These are phyloP conservation scores for Tenthredo distinguenda DNA, from an alignment of 2,888 invertebrate genomes.

Conservation along the genomic window DNA sequence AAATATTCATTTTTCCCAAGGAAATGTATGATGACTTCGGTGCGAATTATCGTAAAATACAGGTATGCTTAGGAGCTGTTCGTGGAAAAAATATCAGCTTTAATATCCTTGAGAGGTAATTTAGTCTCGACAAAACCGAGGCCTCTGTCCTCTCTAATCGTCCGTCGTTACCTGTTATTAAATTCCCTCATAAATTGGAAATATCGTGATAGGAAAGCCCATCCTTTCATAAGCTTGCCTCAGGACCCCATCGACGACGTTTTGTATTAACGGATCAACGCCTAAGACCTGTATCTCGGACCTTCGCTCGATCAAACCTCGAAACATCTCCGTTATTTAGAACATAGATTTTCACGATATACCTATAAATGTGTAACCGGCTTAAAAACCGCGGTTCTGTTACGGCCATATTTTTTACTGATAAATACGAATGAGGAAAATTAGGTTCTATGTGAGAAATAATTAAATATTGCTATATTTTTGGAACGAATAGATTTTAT, in stretches of 20 bases:
- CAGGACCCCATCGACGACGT: constrained; percentile 12
- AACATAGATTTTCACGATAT: not conserved
- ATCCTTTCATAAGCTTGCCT: constrained; percentile 1
- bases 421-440: not conserved
- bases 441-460: not conserved
- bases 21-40: too few species aligned
- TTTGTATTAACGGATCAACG: constrained; percentile 28
- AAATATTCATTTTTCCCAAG: too few species aligned
- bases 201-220: constrained; percentile 1
- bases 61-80: not conserved
- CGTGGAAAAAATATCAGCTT: not conserved
- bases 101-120: not conserved
- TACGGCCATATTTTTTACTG: not conserved
- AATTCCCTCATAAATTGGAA: constrained; percentile 28
- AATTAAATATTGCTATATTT: not conserved
- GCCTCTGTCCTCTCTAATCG: not conserved
- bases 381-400: not conserved
- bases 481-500: not conserved
- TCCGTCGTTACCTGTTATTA: constrained; percentile 12
- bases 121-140: not conserved
- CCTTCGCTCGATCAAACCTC: not conserved
- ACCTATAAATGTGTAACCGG: not conserved
- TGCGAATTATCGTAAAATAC: not conserved
- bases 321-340: not conserved
- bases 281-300: not conserved